Percentiles rank a stretch among this genome's conserved stretches.
Evolutionary conservation across 37 sponge, comb jelly and placozoan genomes (phyloP).

Genomic region (Hexactinellida sp.): DNA sequence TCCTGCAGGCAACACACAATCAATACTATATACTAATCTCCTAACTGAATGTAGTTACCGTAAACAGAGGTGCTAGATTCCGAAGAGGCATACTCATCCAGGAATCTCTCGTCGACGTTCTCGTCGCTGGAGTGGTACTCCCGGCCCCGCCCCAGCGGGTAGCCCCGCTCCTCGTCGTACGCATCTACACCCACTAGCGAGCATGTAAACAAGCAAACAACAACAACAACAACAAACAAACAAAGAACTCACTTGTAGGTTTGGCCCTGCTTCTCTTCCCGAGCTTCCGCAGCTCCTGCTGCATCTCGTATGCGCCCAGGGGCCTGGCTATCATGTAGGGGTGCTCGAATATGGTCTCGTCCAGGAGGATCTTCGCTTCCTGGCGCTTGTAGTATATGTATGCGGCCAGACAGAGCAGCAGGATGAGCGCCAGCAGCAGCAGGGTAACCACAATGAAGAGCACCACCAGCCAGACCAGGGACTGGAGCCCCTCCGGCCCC

Average conservation of each 20-base stretch:
- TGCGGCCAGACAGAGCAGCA: background rate
- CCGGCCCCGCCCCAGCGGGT: background rate
- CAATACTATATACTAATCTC: background rate
- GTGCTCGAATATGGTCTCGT: slow-evolving; percentile 8
- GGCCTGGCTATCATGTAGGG: slow-evolving; percentile 8
- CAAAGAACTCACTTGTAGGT: background rate
- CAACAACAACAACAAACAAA: background rate
- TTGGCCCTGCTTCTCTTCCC: background rate
- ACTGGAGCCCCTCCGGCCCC: background rate
- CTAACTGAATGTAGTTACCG: background rate
- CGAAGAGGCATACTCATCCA: background rate
- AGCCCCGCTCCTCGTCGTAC: background rate
- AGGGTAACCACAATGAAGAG: background rate
- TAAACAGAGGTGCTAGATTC: background rate
- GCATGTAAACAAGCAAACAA: background rate
- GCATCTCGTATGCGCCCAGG: slow-evolving; percentile 3
- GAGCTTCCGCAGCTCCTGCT: background rate
- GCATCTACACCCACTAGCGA: background rate
- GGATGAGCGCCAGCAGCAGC: background rate
- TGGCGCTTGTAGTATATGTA: slow-evolving; percentile 8
- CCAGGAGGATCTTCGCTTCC: background rate
- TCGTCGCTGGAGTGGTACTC: background rate
- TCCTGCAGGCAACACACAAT: background rate
- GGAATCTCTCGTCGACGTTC: background rate
- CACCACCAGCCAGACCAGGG: background rate